These are phyloP conservation scores for Mactra quadrangularis DNA, from an alignment of 1,140 invertebrate genomes.

Conservation along the genomic window DNA sequence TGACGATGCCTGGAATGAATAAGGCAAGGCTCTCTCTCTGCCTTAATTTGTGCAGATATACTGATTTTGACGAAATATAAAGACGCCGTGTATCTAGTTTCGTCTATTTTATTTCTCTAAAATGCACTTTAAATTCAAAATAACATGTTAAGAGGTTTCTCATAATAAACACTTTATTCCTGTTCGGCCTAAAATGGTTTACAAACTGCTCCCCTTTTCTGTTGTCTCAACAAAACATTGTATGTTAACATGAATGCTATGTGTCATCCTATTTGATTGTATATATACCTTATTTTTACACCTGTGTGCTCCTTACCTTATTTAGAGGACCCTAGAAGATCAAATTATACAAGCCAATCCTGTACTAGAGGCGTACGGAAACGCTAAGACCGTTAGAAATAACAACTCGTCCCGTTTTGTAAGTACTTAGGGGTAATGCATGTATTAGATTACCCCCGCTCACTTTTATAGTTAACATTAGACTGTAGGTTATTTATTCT, in stretches of 20 bases:
- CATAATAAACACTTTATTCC: too few relatives aligned
- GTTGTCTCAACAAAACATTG: background rate
- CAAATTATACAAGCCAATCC: slow-evolving; percentile 99
- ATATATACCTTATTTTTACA: slow-evolving; percentile 40
- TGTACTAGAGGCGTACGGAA: slow-evolving; percentile 99
- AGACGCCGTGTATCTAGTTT: too few relatives aligned
- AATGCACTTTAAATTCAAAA: too few relatives aligned
- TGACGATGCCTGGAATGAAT: too few relatives aligned
- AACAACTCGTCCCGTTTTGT: slow-evolving; percentile 97
- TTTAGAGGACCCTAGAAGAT: slow-evolving; percentile 88
- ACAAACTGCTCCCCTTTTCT: background rate
- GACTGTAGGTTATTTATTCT: slow-evolving; percentile 18
- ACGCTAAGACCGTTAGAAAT: slow-evolving; percentile 99
- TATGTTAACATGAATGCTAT: background rate
- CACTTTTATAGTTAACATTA: background rate
- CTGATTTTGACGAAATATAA: too few relatives aligned
- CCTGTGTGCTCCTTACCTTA: slow-evolving; percentile 49
- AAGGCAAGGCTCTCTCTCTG: too few relatives aligned
- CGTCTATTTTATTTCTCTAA: too few relatives aligned
- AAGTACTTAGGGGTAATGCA: slow-evolving; percentile 69
- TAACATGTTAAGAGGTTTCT: too few relatives aligned
- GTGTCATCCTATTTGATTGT: background rate
- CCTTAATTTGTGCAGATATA: too few relatives aligned
- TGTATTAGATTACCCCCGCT: slow-evolving; percentile 52
- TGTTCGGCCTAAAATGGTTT: too few relatives aligned